Percentiles rank a stretch among this genome's conserved stretches.
These are phyloP conservation scores for Phenganax stokvisi DNA, from an alignment of 92 coral and sea anemone genomes.

Conservation along the genomic window DNA sequence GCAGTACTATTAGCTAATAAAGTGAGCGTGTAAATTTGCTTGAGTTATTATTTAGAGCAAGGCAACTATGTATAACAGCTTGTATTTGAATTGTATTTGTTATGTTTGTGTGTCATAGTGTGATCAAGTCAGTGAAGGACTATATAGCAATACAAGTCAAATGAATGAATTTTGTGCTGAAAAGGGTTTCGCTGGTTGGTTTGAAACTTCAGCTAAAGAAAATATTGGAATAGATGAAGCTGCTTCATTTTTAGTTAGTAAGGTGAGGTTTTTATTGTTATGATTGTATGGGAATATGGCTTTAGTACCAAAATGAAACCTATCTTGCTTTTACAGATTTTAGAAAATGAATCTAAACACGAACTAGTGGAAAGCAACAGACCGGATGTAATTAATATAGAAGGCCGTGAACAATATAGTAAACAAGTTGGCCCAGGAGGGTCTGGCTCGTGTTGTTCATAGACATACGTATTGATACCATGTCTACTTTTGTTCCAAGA, in stretches of 20 bases:
- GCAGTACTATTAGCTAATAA: slow-evolving; percentile 90
- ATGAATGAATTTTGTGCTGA: slow-evolving; percentile 98
- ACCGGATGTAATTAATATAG: too few species aligned
- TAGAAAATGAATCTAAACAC: slow-evolving; percentile 76
- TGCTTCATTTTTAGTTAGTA: slow-evolving; percentile 75
- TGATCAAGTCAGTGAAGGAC: slow-evolving; percentile 92
- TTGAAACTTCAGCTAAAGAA: slow-evolving; percentile 95
- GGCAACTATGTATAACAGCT: neutral
- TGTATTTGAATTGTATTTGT: neutral
- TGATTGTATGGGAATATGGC: neutral
- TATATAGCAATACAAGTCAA: slow-evolving; percentile 85
- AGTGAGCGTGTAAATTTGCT: slow-evolving; percentile 36
- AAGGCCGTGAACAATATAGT: neutral
- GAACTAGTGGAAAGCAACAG: slow-evolving; percentile 41
- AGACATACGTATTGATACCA: neutral
- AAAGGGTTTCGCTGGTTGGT: slow-evolving; percentile 93
- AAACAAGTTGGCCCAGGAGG: neutral
- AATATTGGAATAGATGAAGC: slow-evolving; percentile 88
- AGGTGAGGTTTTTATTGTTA: slow-evolving; percentile 48
- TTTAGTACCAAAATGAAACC: neutral
- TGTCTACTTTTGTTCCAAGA: too few species aligned
- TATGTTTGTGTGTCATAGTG: slow-evolving; percentile 49
- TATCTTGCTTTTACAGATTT: slow-evolving; percentile 56
- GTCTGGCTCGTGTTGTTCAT: slow-evolving; percentile 6
- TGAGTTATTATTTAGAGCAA: neutral